Evolutionary conservation across 2,113 vertebrate genomes (phyloP).

Genomic region (Triplophysa dalaica): DNA sequence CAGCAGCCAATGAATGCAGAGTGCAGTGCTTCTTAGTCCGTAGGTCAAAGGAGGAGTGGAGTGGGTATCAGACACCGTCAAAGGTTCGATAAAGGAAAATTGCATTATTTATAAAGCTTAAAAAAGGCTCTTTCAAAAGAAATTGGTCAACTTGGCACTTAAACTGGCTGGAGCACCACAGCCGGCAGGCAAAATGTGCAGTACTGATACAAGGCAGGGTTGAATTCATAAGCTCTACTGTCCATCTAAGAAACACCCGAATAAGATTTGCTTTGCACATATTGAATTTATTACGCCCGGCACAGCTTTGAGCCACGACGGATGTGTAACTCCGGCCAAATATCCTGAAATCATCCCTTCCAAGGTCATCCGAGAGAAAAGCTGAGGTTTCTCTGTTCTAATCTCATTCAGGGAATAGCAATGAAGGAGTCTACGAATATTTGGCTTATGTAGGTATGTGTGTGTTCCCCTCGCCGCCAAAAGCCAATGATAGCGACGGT

Average conservation of each 20-base stretch:
- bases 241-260: background rate
- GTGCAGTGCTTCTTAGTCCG: too few relatives aligned
- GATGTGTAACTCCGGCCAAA: slow-evolving; percentile 16
- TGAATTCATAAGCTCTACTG: background rate
- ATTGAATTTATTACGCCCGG: background rate
- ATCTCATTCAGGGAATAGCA: slow-evolving; percentile 41
- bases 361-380: slow-evolving; percentile 49
- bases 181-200: background rate
- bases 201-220: background rate
- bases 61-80: too few relatives aligned
- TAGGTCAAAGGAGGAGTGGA: too few relatives aligned
- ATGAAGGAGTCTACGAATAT: slow-evolving; percentile 52
- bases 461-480: slow-evolving; percentile 29
- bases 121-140: background rate
- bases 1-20: too few relatives aligned
- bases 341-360: slow-evolving; percentile 38
- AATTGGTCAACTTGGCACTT: background rate
- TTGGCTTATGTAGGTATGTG: slow-evolving; percentile 28
- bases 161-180: background rate
- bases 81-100: too few relatives aligned
- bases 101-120: background rate
- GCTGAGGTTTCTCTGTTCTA: slow-evolving; percentile 38
- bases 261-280: slow-evolving; percentile 3
- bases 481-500: slow-evolving; percentile 44
- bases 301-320: background rate